Percentiles rank a stretch among this genome's conserved stretches.
Evolutionary conservation across 2,113 vertebrate genomes (phyloP).

Genomic region (Campylomormyrus tamandua): DNA sequence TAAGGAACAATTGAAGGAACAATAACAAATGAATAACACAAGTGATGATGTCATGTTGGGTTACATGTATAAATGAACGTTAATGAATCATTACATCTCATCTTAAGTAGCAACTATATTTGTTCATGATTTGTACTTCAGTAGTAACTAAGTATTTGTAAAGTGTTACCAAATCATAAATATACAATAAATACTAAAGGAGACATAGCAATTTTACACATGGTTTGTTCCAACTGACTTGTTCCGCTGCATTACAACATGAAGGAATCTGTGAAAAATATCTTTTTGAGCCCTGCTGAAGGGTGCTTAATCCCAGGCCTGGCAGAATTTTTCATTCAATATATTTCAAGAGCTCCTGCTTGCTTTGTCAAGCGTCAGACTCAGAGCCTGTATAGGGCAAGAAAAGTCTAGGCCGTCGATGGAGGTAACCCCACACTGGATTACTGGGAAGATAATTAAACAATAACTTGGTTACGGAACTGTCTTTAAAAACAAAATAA

Average conservation of each 20-base stretch:
- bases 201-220: not conserved
- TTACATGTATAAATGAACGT: not conserved
- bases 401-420: slow-evolving; percentile 37
- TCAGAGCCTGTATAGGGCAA: slow-evolving; percentile 31
- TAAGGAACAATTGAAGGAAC: not conserved
- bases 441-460: slow-evolving; percentile 50
- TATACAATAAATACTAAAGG: not conserved
- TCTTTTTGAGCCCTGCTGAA: not conserved
- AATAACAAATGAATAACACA: not conserved
- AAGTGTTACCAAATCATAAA: not conserved
- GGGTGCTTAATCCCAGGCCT: not conserved
- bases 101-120: not conserved
- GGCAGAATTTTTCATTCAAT: not conserved
- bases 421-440: slow-evolving; percentile 37
- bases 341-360: not conserved
- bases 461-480: slow-evolving; percentile 43
- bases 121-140: not conserved
- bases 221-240: not conserved
- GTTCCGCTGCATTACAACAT: not conserved
- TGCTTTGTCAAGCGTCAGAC: slow-evolving; percentile 30
- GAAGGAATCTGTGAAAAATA: not conserved
- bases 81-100: not conserved
- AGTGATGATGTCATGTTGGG: not conserved
- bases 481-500: slow-evolving; percentile 28
- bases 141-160: not conserved